A percentile compares a stretch with the other conserved stretches of the same genome.
These are phyloP conservation scores for Lymantria dispar DNA, from an alignment of 2,888 invertebrate species.

Conservation along the genomic window DNA sequence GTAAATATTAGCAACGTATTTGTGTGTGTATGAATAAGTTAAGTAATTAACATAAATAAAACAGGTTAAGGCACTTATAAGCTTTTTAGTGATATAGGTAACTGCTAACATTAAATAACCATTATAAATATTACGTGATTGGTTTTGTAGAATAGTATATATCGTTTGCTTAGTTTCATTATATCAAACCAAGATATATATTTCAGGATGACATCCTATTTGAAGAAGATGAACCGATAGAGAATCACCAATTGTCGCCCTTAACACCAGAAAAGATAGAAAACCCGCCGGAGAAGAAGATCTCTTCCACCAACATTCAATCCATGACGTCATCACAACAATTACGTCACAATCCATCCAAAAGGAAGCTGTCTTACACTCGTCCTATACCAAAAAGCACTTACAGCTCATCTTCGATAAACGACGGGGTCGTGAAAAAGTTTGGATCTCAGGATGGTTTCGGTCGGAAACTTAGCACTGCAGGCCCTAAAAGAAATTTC, in stretches of 20 bases:
- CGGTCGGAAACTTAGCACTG: conserved; percentile 55
- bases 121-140: background rate
- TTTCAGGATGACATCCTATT: conserved; percentile 72
- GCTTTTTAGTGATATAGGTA: background rate
- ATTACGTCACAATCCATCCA: conserved; percentile 57
- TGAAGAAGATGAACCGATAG: conserved; percentile 67
- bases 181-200: background rate
- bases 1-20: too few species aligned
- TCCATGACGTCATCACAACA: conserved; percentile 40
- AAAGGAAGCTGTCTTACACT: conserved; percentile 62
- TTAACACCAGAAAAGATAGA: conserved; percentile 34
- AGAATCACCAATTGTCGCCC: conserved; percentile 42
- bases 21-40: too few species aligned
- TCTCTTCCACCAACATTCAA: conserved; percentile 35
- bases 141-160: background rate
- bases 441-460: conserved; percentile 65
- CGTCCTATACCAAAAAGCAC: conserved; percentile 58
- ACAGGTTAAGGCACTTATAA: too few species aligned
- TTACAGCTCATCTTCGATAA: conserved; percentile 83
- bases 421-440: conserved; percentile 75
- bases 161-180: too few species aligned
- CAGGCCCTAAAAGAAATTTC: conserved; percentile 84
- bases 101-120: background rate
- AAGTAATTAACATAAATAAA: too few species aligned
- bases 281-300: conserved; percentile 33